Evolutionary conservation across 2,113 vertebrate species (phyloP), one percentile per base, ranked within the genome.

Genomic region (Vidua chalybeata): DNA sequence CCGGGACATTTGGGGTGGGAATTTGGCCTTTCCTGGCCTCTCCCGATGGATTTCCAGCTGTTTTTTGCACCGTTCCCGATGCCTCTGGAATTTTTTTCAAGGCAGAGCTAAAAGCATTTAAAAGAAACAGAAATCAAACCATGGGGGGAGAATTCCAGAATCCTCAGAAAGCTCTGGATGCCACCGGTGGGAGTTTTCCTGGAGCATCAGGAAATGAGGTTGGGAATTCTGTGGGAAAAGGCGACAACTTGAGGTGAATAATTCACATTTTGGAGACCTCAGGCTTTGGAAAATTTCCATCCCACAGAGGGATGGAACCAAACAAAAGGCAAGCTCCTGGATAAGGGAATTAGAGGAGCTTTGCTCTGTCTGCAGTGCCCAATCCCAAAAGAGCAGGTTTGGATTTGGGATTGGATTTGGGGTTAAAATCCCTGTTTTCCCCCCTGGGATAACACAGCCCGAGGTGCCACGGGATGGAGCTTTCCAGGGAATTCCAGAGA

Each of bases 111-210:
- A 96, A 98, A 90, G 94, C 64, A 89, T 97, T 98, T 91, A 92
- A 98, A 97, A 96, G 97, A 96, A 96, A 95, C 63, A 98, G 84
- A 96, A 93, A 97, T 98, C 97, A 98, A 98, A 97, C 91, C 89
- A 81, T 63, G 94, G 64, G 94, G 80, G 94, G 96, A 96, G 95
- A 96, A 97, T 93, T 91, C 97, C 49, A 90, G 90, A 96, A 95
- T 92, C 84, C 97, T 58, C 96, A 95, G 93, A 75, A 94, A 96
- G 43, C 37, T 94, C 90, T 11, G 41, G 90, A 91, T 9, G 95
- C 80, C 92, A 72, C 85, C 1, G 52, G 92, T 30, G 79, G 91
- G 93, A 79, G 46, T 7, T 35, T 93, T 96, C 91, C 96, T 79
- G 89, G 78, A 33, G 94, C 71, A n/a, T 64, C 89, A 89, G 58